Base-by-base conservation (phyloP, 37 sponge, comb jelly and placozoan species). In the Haliclona indistincta region DNA sequence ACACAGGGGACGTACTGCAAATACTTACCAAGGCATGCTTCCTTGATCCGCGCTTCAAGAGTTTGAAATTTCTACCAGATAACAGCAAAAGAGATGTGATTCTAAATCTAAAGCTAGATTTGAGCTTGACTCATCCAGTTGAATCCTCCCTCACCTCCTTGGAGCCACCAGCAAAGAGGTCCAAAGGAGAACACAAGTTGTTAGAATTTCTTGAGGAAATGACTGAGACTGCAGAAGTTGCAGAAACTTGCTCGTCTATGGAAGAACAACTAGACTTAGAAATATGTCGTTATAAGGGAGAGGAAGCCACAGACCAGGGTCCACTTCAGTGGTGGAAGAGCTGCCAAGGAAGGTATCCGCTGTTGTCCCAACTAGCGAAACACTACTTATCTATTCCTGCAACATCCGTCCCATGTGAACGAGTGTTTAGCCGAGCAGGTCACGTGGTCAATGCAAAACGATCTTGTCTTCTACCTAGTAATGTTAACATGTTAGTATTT, bases 11-110 rank as follows among this genome's bases (percentile, higher is more conserved):
- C 5, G 40, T 36, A 3, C 67, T 65, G 23, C 38, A 65, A n/a
- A 28, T 74, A 32, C 64, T 74, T 30, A 64, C 65, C 20, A 64
- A 58, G 39, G 76, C 76, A 17, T 30, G 67, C 22, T 38, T 61
- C 25, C 29, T 67, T 5, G 76, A 74, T 63, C 76, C 76, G 2
- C 32, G 66, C 7, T 74, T 68, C 23, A 65, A 65, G 11, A 36
- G 38, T 65, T 36, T 65, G 7, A 11, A 33, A n/a, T 65, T 37
- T 36, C 51, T 10, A 17, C 15, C 51, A 17, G 49, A 47, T 47
- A 13, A 47, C 49, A 47, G 13, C 13, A 13, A 47, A 47, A 13
- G 13, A 47, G n/a, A n/a, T n/a, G n/a, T n/a, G n/a, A n/a, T n/a
- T n/a, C n/a, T 47, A 13, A 47, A 17, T 47, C 13, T 17, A 47